Percentiles rank a stretch among this genome's conserved stretches.
These are phyloP conservation scores for Orchesella cincta DNA, from an alignment of 1,140 invertebrate genomes.

Conservation along the genomic window DNA sequence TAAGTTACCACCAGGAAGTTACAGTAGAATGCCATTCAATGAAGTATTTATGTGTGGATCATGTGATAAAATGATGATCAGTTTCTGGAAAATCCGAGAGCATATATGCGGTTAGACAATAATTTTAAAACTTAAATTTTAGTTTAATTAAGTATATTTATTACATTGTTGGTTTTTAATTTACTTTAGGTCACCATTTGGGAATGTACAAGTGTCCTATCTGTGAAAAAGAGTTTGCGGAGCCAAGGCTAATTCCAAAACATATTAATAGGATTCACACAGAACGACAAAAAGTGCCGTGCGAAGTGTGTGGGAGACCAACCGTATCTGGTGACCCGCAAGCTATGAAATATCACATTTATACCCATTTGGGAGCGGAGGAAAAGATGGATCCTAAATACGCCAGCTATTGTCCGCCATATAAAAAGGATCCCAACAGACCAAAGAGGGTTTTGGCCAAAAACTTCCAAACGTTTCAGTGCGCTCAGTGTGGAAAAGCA, in stretches of 20 bases:
- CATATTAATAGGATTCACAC: neutral
- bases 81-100: neutral
- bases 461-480: neutral
- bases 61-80: neutral
- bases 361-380: neutral
- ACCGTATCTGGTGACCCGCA: neutral
- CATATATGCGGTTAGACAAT: slow-evolving; percentile 23
- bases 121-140: no score
- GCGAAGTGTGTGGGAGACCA: neutral
- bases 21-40: neutral
- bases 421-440: neutral
- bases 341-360: neutral
- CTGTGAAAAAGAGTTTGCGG: neutral
- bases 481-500: neutral
- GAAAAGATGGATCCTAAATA: slow-evolving; percentile 12
- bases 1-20: neutral
- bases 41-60: neutral
- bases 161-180: no score
- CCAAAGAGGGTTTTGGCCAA: neutral
- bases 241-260: neutral
- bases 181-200: slow-evolving; percentile 7
- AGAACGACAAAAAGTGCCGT: no score
- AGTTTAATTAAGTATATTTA: no score
- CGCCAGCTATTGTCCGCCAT: neutral
- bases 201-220: slow-evolving; percentile 7